Evolutionary conservation across 2,113 vertebrate genomes (phyloP), one percentile per base, ranked within the genome.

Genomic region (Heterotis niloticus): DNA sequence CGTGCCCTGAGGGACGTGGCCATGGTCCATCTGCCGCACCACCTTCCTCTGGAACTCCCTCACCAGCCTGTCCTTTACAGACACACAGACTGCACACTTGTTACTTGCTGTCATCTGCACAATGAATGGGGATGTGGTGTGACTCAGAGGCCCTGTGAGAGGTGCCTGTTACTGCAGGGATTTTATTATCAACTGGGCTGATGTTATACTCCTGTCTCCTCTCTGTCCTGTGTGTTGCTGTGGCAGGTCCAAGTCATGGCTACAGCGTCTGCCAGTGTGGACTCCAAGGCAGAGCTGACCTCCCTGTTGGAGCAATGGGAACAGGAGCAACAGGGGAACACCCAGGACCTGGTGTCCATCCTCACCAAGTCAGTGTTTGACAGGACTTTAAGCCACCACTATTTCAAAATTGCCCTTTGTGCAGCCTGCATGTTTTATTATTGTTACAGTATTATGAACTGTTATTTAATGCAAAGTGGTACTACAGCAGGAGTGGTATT

Each of bases 211-310:
- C 18, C 20, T 34, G 66, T 29, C 24, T 13, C 24, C 14, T 20
- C 20, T 20, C 66, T 11, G 57, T 16, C 78, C 52, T 64, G 73
- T 71, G 0, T 44, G 16, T 72, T 82, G 59, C 20, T 85, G 75
- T 67, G 69, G 81, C 84, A 95, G 93, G 89, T 88, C 34, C 87
- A 86, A 88, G 89, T 86, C 89, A 99, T 98, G 96, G 95, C 92
- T 44, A 88, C 88, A 57, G 90, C 86, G 74, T 87, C 88, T 89
- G 93, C 92, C 90, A 93, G 93, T 84, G 96, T 99, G 87, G 98
- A 99, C 91, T 98, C 98, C 62, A 99, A 99, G 91, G 95, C 96
- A 84, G 97, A 99, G 92, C 95, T 99, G 86, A 97, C 96, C 72
- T 85, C 96, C 86, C 88, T 99, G 84, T 90, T 99, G 87, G 97